These are phyloP conservation scores for Fulmarus glacialis DNA, from an alignment of 2,113 vertebrate species.

Conservation along the genomic window DNA sequence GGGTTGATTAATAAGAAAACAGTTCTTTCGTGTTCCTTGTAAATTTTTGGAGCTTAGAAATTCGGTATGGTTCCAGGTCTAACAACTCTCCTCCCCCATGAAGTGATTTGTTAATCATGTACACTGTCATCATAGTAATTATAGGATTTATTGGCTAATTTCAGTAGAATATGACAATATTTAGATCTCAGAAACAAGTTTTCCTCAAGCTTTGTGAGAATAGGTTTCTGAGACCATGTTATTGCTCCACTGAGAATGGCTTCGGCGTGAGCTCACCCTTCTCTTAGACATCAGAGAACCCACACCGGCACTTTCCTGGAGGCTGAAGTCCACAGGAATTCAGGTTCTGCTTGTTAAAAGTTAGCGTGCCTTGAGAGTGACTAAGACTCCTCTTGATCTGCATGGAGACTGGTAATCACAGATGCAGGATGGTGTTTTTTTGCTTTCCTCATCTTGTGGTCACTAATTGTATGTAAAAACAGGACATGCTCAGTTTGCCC, in stretches of 20 bases:
- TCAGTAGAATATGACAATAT: not conserved
- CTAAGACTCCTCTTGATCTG: not conserved
- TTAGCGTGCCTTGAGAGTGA: not conserved
- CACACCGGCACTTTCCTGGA: rapidly evolving
- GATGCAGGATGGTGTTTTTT: not conserved
- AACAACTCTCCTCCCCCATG: not conserved
- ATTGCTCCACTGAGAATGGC: not conserved
- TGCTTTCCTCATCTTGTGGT: not conserved
- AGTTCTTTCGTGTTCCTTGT: not conserved
- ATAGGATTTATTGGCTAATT: not conserved
- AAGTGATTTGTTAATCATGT: not conserved
- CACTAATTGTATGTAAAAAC: rapidly evolving
- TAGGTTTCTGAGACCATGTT: not conserved
- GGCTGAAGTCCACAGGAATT: not conserved
- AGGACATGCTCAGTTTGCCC: not conserved
- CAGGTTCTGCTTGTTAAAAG: slow-evolving; percentile 42
- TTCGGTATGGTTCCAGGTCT: not conserved
- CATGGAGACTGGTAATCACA: not conserved
- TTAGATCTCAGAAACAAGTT: not conserved
- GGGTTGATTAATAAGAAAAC: not conserved
- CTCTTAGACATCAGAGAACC: not conserved
- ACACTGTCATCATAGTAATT: not conserved
- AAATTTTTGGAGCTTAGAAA: not conserved
- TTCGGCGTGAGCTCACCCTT: not conserved
- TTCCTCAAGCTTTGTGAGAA: not conserved